A percentile compares a stretch with the other conserved stretches of the same genome.
Evolutionary conservation across 2,888 invertebrate species (phyloP).

Genomic region (Mesorhabditis sp.): DNA sequence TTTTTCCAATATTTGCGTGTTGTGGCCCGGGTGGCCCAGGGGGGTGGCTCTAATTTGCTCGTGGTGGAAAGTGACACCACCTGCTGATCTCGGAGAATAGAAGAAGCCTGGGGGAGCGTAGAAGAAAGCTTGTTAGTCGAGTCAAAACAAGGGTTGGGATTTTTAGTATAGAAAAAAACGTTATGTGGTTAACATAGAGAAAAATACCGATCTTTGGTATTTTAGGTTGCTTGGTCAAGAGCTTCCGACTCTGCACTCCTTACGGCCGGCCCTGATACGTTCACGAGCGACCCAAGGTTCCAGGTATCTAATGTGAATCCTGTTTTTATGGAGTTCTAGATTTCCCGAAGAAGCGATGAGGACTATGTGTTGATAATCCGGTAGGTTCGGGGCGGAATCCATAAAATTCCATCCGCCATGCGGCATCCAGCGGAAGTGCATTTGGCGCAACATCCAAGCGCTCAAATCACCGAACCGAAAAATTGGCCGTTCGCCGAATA

Average conservation of each 20-base stretch:
- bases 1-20: too few relatives aligned
- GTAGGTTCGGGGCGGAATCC: not conserved
- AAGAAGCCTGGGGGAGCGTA: not conserved
- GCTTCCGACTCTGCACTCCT: constrained; percentile 48
- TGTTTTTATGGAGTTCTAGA: not conserved
- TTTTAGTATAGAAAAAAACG: not conserved
- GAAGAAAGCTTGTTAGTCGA: not conserved
- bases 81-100: not conserved
- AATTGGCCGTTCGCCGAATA: too few relatives aligned
- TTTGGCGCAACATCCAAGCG: too few relatives aligned
- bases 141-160: too few relatives aligned
- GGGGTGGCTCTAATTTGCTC: not conserved
- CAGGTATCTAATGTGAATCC: constrained; percentile 37
- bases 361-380: not conserved
- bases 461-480: too few relatives aligned
- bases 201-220: not conserved
- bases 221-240: constrained; percentile 50
- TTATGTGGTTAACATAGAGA: not conserved
- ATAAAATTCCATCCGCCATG: too few relatives aligned
- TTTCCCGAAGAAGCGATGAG: constrained; percentile 22
- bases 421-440: too few relatives aligned
- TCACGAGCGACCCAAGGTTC: constrained; percentile 51
- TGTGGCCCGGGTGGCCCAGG: too few relatives aligned
- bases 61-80: not conserved
- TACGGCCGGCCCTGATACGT: constrained; percentile 51